phyloP scores from a whole-genome alignment of 2,888 invertebrate species.

The Antheraea assamensis region DNA sequence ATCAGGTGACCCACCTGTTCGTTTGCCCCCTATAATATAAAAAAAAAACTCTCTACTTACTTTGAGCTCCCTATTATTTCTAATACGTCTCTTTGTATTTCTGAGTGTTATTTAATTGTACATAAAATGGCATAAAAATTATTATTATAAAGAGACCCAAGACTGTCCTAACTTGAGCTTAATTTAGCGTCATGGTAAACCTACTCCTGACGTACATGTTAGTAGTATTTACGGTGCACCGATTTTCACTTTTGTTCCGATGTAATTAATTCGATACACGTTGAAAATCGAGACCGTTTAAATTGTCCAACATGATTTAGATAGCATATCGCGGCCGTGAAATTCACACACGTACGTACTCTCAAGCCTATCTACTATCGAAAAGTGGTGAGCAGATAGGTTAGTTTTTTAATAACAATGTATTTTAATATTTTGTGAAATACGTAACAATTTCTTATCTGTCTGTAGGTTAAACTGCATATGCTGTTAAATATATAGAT shows the following conservation, averaged over 20 bases:
- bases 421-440: no score
- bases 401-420: not conserved
- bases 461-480: no score
- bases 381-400: not conserved
- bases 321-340: slow-evolving; percentile 17
- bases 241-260: slow-evolving; percentile 26
- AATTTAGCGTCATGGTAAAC: not conserved
- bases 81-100: no score
- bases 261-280: slow-evolving; percentile 23
- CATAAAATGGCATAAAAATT: not conserved
- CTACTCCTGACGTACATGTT: not conserved
- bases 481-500: no score
- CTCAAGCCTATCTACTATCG: not conserved
- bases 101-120: not conserved
- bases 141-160: not conserved
- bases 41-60: no score
- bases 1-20: no score
- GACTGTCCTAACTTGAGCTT: not conserved
- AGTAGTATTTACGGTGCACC: slow-evolving; percentile 22
- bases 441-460: no score
- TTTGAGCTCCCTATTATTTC: no score
- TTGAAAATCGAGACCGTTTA: slow-evolving; percentile 21
- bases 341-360: slow-evolving; percentile 6
- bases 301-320: slow-evolving; percentile 20
- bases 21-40: no score